Percentiles rank a stretch among this genome's conserved stretches.
These are phyloP conservation scores for Periophthalmus magnuspinnatus DNA, from an alignment of 2,797 vertebrate species.

Conservation along the genomic window DNA sequence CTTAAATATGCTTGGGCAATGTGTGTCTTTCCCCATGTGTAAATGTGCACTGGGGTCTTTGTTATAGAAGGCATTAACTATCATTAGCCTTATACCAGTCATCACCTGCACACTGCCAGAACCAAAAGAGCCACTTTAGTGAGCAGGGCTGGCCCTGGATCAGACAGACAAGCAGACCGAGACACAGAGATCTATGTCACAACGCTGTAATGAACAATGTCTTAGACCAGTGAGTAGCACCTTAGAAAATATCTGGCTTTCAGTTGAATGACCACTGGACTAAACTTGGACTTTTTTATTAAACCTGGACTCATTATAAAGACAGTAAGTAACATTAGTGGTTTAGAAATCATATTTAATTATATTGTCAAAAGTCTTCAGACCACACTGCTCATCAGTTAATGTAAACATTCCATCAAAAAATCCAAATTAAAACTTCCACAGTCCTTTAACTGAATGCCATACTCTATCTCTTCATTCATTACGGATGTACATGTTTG, in stretches of 20 bases:
- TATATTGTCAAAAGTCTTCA: not conserved
- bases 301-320: not conserved
- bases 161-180: constrained; percentile 56
- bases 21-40: constrained; percentile 27
- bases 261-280: not conserved
- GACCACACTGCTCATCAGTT: constrained; percentile 22
- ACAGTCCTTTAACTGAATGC: not conserved
- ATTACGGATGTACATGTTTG: constrained; percentile 23
- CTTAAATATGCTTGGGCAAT: constrained; percentile 22
- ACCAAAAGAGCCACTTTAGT: constrained; percentile 56
- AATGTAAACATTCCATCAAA: constrained; percentile 18
- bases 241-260: constrained; percentile 7
- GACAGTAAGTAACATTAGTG: not conserved
- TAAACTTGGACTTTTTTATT: not conserved
- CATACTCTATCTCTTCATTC: constrained; percentile 6
- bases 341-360: not conserved
- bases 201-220: constrained; percentile 24
- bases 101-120: constrained; percentile 68
- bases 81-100: constrained; percentile 65
- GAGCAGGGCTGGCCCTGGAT: constrained; percentile 55
- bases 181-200: constrained; percentile 45
- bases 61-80: constrained; percentile 58
- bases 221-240: constrained; percentile 14
- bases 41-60: constrained; percentile 27
- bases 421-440: constrained; percentile 1